Evolutionary conservation across 1,140 invertebrate genomes (phyloP), one percentile per base, ranked within the genome.

Genomic region (Trichonephila clavata): DNA sequence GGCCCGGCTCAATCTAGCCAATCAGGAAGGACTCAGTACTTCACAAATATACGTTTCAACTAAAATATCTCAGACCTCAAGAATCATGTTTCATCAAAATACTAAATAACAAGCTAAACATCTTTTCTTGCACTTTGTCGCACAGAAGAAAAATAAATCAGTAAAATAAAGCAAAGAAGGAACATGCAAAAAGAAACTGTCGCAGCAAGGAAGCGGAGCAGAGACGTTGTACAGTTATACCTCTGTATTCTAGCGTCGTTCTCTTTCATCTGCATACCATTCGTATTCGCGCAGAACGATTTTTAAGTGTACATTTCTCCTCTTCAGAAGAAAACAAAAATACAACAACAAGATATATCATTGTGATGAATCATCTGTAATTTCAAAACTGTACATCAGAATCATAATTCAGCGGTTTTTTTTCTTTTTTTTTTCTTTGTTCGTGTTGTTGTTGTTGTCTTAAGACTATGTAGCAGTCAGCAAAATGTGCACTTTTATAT

Each of bases 301-400:
- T 92, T 50, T 92, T 93, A 93, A 93, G 84, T 93, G 92, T 93
- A 93, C 68, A 93, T 93, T 93, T 87, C 83, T 93, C n/a, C 87
- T 93, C 86, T 39, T 88, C 68, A 43, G 84, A 80, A 87, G 59
- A 18, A 57, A 63, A 87, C 32, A 39, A 39, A 21, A 65, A 87
- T 27, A 43, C 13, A 57, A 89, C 13, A 84, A 92, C 43, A 63
- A 63, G 43, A 71, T 89, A 39, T 39, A 57, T 86, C 65, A 81
- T 93, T 93, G 92, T 93, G 92, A 93, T 93, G 92, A 93, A 60
- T 93, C 92, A 93, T 87, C 92, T 80, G 91, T 77, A 90, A 61
- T 59, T 24, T 57, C 43, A 89, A 32, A 60, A 91, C 71, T 80
- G 77, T 88, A 90, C 81, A 92, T 86, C 90, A 93, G 81, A 63